Percentiles rank a stretch among this genome's conserved stretches.
Evolutionary conservation across 2,113 vertebrate species (phyloP).

Genomic region (Clarias batrachus): DNA sequence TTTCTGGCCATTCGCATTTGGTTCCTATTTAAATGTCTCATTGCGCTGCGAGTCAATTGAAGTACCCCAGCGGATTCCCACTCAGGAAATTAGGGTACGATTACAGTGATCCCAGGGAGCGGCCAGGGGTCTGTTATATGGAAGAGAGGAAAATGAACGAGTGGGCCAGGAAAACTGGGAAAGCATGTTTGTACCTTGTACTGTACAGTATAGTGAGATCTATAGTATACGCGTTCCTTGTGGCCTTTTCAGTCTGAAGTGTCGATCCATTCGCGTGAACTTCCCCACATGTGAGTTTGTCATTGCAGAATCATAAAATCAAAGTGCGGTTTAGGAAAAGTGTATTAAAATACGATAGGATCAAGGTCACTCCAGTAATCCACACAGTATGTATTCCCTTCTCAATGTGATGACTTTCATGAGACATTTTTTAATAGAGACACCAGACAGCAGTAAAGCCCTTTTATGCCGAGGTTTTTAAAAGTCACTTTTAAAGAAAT

Average conservation of each 20-base stretch:
- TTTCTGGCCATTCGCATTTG: conserved; percentile 56
- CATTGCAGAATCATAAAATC: conserved; percentile 48
- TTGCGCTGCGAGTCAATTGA: conserved; percentile 57
- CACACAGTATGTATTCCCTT: conserved; percentile 25
- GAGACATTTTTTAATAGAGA: conserved; percentile 45
- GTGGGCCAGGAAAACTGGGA: conserved; percentile 7
- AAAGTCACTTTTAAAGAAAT: conserved; percentile 23
- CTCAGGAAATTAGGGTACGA: conserved; percentile 60
- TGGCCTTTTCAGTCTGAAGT: not conserved
- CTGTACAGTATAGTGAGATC: not conserved
- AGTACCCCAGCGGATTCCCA: conserved; percentile 56
- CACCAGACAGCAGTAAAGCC: conserved; percentile 42
- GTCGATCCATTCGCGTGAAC: conserved; percentile 1
- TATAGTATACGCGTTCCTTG: not conserved
- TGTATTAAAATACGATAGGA: conserved; percentile 41
- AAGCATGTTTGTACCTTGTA: conserved; percentile 9
- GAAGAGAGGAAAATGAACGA: conserved; percentile 32
- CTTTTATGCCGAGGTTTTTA: conserved; percentile 25
- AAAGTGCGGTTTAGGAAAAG: conserved; percentile 41
- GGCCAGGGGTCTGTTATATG: conserved; percentile 30
- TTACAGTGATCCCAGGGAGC: conserved; percentile 54
- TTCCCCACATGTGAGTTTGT: conserved; percentile 36
- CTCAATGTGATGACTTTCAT: conserved; percentile 42
- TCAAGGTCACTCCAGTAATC: conserved; percentile 38
- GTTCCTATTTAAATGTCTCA: conserved; percentile 60